Evolutionary conservation across 2,888 invertebrate species (phyloP).

Genomic region (Mesorhabditis belari): DNA sequence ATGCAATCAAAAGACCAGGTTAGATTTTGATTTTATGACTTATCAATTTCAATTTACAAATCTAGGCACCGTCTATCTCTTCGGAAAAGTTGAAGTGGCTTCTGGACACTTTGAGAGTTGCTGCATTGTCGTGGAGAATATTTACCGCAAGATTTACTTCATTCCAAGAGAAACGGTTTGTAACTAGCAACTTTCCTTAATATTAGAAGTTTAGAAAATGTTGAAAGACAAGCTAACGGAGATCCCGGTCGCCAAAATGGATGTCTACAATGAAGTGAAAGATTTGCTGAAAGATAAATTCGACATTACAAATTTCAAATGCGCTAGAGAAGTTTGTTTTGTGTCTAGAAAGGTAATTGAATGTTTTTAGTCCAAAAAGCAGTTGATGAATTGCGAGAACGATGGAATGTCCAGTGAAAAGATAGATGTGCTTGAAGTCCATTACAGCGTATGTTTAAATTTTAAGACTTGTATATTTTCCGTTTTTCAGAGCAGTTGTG

Average conservation of each 20-base stretch:
- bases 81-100: constrained; percentile 75
- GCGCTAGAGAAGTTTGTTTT: neutral
- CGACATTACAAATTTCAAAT: neutral
- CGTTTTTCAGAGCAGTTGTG: constrained; percentile 56
- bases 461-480: no score
- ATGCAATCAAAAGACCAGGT: constrained; percentile 4
- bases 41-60: no score
- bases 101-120: constrained; percentile 69
- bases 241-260: constrained; percentile 7
- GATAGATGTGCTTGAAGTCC: constrained; percentile 59
- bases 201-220: no score
- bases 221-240: constrained; percentile 12
- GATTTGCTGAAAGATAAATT: neutral
- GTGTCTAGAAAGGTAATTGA: no score
- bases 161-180: constrained; percentile 64
- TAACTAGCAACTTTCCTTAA: no score
- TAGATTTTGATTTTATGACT: neutral
- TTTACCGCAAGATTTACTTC: constrained; percentile 75
- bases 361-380: no score
- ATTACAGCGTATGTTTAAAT: no score
- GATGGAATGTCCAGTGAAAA: constrained; percentile 58
- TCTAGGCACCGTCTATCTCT: constrained; percentile 79
- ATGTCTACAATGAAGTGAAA: constrained; percentile 2
- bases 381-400: constrained; percentile 46
- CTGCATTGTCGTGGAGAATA: constrained; percentile 76